Base-by-base conservation (phyloP, 1,140 invertebrate species). In the Eufriesea mexicana region DNA sequence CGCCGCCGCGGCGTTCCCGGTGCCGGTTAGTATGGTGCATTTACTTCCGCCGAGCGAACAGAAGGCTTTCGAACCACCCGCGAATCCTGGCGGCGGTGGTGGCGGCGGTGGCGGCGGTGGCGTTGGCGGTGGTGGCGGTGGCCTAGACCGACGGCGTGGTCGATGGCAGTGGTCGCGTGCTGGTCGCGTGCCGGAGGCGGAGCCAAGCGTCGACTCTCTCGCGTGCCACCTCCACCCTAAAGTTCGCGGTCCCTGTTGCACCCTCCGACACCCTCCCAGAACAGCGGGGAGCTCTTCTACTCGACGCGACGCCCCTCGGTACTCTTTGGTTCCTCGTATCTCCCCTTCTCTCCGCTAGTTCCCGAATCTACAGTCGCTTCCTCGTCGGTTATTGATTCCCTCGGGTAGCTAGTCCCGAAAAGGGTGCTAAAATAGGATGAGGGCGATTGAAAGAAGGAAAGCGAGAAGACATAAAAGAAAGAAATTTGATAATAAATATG, bases 1-100 rank as follows among this genome's bases (percentile, higher is more conserved):
- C 80, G 93, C 95, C 18, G 95, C 96, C 0, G 96, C 96, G 78
- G 95, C 96, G 8, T 98, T 97, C 89, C 97, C 97, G 0, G 96
- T 98, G 87, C 97, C 97, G 23, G 95, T 98, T 5, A 97, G 96
- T 89, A 98, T 98, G 97, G 95, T 97, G 54, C 97, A 98, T 90
- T 93, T 97, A 55, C 91, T 98, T 85, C 97, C 97, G 16, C 97
- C 97, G 2, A 96, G 95, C 80, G 97, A 97, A 85, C 97, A 97
- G 86, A 96, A 96, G 57, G 84, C 86, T 4, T 91, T 83, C 68
- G 93, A 93, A 16, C 72, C 87, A 0, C 28, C 92, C 18, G 72
- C 84, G 68, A 91, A 90, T 61, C 79, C 88, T 0, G 81, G 47
- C 47, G 51, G 54, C 45, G 23, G 51, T 49, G 49, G 54, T 23